Evolutionary conservation across 2,888 invertebrate species (phyloP).

Genomic region (Drosophila lacicola): DNA sequence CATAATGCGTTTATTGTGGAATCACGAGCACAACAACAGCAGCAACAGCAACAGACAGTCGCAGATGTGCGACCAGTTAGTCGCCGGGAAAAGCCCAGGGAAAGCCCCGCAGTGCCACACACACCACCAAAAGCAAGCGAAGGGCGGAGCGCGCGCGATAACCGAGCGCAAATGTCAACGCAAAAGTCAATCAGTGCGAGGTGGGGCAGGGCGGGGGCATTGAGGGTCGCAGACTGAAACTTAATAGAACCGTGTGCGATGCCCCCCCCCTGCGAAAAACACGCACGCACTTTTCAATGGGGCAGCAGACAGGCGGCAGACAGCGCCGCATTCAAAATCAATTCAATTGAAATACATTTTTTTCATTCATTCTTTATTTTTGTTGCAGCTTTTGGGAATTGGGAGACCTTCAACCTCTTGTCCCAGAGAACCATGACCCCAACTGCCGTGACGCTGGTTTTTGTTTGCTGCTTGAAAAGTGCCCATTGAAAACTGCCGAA

Average conservation of each 20-base stretch:
- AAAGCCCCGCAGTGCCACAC: neutral
- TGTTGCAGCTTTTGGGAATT: constrained; percentile 17
- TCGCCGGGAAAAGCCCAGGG: constrained; percentile 11
- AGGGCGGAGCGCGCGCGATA: constrained; percentile 21
- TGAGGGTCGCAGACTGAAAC: constrained; percentile 32
- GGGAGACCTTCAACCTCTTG: constrained; percentile 4
- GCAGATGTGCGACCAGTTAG: constrained; percentile 40
- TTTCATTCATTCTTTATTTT: constrained; percentile 21
- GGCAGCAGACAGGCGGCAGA: constrained; percentile 65
- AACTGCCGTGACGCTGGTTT: constrained; percentile 35
- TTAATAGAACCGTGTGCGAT: constrained; percentile 52
- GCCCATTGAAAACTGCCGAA: constrained; percentile 65
- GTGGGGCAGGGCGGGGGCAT: neutral
- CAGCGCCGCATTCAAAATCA: constrained; percentile 77
- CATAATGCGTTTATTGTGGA: constrained; percentile 80
- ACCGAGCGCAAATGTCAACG: constrained; percentile 72
- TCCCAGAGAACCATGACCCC: neutral
- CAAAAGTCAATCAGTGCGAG: constrained; percentile 74
- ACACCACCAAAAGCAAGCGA: neutral
- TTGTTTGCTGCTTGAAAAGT: constrained; percentile 49
- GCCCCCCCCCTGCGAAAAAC: too few species aligned
- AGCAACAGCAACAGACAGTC: constrained; percentile 33
- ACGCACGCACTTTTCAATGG: constrained; percentile 75
- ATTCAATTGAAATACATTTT: constrained; percentile 77
- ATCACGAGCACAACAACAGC: constrained; percentile 46